Evolutionary conservation across 2,797 vertebrate species (phyloP).

Genomic region (Phrynocephalus vlangalii): DNA sequence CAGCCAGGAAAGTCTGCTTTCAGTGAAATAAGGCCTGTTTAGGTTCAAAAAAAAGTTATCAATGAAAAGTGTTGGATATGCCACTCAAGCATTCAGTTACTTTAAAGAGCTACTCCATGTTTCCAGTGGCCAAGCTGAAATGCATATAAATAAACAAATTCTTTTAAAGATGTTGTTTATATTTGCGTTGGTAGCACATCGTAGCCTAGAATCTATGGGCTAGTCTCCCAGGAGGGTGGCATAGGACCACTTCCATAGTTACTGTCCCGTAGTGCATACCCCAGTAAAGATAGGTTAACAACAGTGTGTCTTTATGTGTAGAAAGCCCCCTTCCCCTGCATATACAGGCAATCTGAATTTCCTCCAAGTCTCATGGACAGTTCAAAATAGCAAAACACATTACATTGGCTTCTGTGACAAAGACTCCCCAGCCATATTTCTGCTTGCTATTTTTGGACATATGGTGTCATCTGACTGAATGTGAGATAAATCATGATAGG

Average conservation of each 20-base stretch:
- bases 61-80: neutral
- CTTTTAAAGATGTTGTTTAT: neutral
- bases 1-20: conserved; percentile 48
- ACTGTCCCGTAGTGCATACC: neutral
- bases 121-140: conserved; percentile 14
- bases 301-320: neutral
- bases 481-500: too few relatives aligned
- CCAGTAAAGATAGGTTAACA: neutral
- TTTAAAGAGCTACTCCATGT: conserved; percentile 43
- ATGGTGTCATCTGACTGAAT: too few relatives aligned
- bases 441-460: too few relatives aligned
- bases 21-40: conserved; percentile 45
- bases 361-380: too few relatives aligned
- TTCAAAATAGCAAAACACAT: too few relatives aligned
- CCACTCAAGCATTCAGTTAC: conserved; percentile 7
- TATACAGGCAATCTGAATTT: too few relatives aligned
- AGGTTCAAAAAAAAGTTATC: conserved; percentile 39
- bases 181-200: neutral
- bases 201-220: neutral
- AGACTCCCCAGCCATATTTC: too few relatives aligned
- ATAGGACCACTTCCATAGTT: neutral
- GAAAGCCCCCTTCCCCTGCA: too few relatives aligned
- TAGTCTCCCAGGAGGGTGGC: neutral
- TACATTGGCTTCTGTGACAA: too few relatives aligned
- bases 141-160: neutral